A percentile compares a stretch with the other conserved stretches of the same genome.
Evolutionary conservation across 1,140 invertebrate species (phyloP).

Genomic region (Drosophila takahashii): DNA sequence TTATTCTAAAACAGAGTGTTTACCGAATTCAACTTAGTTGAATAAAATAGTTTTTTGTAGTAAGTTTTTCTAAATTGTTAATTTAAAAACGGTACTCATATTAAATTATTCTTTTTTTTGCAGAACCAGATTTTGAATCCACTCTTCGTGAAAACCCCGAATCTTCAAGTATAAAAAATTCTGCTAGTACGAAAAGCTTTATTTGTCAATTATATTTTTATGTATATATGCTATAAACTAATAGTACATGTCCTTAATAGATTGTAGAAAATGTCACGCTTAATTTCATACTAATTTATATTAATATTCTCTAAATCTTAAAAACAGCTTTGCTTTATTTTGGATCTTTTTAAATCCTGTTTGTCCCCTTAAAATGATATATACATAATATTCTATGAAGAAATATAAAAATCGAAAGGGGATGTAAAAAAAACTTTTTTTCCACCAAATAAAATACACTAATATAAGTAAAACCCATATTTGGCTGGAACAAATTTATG

Average conservation of each 20-base stretch:
- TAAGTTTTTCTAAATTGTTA: background rate
- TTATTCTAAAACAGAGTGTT: background rate
- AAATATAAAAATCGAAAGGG: background rate
- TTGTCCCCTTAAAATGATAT: too few relatives aligned
- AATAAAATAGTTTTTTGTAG: background rate
- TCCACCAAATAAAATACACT: too few relatives aligned
- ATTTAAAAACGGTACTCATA: constrained; percentile 1
- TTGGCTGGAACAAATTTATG: constrained; percentile 2
- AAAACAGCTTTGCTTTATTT: background rate
- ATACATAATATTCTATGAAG: background rate
- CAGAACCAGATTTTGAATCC: constrained; percentile 1
- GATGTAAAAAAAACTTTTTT: too few relatives aligned
- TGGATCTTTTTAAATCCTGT: too few relatives aligned
- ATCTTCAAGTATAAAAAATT: constrained; percentile 1
- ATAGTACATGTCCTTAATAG: background rate
- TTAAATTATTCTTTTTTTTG: constrained; percentile 1
- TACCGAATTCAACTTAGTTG: constrained; percentile 5
- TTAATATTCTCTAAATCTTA: background rate
- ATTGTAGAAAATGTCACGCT: constrained; percentile 4
- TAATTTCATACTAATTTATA: constrained; percentile 1
- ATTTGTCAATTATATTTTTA: constrained; percentile 3
- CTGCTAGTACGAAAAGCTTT: background rate
- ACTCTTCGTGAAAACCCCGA: constrained; percentile 4
- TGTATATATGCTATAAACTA: background rate
- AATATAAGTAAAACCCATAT: background rate